phyloP scores from a whole-genome alignment of 1,140 invertebrate species.

The Cotesia vestalis region DNA sequence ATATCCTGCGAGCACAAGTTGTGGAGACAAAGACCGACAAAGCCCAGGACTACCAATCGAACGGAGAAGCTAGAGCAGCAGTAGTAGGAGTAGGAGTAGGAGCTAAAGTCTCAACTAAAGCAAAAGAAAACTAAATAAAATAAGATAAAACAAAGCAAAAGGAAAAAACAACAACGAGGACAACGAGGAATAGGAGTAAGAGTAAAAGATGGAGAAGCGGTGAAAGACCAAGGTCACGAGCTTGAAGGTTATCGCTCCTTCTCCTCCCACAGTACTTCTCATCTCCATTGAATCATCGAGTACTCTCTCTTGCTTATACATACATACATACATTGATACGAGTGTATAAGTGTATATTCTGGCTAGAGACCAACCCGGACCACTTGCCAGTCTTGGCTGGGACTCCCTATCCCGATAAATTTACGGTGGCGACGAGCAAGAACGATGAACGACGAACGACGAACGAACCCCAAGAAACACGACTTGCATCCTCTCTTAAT shows the following conservation, averaged over 20 bases:
- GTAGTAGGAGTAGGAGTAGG: too few relatives aligned
- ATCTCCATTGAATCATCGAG: conserved; percentile 12
- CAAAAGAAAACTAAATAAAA: not conserved
- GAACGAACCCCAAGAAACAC: too few relatives aligned
- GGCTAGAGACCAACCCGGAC: conserved; percentile 25
- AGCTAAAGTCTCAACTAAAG: too few relatives aligned
- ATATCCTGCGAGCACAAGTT: conserved; percentile 34
- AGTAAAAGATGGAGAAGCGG: conserved; percentile 30
- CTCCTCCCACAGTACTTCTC: conserved; percentile 17
- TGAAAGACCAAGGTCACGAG: conserved; percentile 58
- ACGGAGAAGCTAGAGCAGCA: too few relatives aligned
- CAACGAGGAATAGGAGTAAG: conserved; percentile 34
- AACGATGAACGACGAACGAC: conserved; percentile 22
- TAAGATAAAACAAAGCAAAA: not conserved
- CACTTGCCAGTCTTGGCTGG: conserved; percentile 25
- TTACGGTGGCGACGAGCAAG: conserved; percentile 39
- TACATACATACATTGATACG: not conserved
- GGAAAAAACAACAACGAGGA: conserved; percentile 22
- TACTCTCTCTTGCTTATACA: conserved; percentile 10
- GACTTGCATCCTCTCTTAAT: not conserved
- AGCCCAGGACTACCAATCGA: not conserved
- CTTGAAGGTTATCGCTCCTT: conserved; percentile 56
- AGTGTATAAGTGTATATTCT: conserved; percentile 3
- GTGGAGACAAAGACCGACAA: conserved; percentile 9
- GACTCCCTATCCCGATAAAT: conserved; percentile 34